These are phyloP conservation scores for Sinocyclocheilus anophthalmus DNA, from an alignment of 2,113 vertebrate species.

Conservation along the genomic window DNA sequence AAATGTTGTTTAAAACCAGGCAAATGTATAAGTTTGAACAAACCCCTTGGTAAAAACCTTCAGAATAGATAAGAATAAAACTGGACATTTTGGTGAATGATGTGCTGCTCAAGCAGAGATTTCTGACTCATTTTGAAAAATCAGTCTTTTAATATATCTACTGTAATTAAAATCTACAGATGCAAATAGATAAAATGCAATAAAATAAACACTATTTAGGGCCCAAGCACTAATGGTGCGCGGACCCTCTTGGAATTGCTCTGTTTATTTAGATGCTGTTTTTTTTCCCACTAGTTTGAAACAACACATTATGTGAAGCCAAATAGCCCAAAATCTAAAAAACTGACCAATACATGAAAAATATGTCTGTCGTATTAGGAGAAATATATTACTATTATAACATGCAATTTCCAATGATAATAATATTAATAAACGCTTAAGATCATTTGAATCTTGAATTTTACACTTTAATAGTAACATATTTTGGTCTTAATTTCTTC, in stretches of 20 bases:
- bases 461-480: not conserved
- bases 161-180: not conserved
- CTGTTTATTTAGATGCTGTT: not conserved
- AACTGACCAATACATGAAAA: not conserved
- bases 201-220: not conserved
- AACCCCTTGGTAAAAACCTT: not conserved
- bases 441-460: not conserved
- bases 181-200: not conserved
- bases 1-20: too few relatives aligned
- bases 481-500: not conserved
- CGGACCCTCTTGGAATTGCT: too few relatives aligned
- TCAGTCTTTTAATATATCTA: not conserved
- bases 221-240: too few relatives aligned
- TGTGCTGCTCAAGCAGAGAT: not conserved
- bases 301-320: not conserved
- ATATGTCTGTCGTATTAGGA: not conserved
- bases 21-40: not conserved
- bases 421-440: not conserved
- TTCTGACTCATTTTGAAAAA: not conserved
- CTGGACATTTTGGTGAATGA: not conserved
- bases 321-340: not conserved
- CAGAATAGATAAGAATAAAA: not conserved
- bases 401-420: not conserved
- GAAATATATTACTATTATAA: not conserved
- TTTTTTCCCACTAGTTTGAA: not conserved